These are phyloP conservation scores for Callospermophilus lateralis DNA, from an alignment of 2,113 vertebrate genomes.

Conservation along the genomic window DNA sequence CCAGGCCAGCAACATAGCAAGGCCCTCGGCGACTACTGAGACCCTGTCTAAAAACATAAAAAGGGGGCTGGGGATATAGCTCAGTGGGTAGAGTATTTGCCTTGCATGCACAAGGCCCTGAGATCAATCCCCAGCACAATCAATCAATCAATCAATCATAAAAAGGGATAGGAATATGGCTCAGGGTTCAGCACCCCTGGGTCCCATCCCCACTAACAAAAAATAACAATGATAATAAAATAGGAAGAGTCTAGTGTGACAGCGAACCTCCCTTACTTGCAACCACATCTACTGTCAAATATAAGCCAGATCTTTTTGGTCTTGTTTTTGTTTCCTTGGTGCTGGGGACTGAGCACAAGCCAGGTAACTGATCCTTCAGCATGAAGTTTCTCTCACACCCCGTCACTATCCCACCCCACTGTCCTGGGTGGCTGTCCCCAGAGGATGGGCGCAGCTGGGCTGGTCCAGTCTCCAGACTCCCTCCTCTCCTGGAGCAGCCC, in stretches of 20 bases:
- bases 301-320: neutral
- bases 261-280: neutral
- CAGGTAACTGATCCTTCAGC: neutral
- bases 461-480: neutral
- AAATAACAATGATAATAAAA: neutral
- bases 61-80: no score
- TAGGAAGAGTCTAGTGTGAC: neutral
- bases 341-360: neutral
- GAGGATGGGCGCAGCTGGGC: accelerated
- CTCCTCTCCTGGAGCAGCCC: neutral
- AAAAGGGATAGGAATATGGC: neutral
- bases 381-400: neutral
- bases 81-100: no score
- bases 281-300: neutral
- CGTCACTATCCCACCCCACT: no score
- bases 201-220: neutral
- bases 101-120: no score
- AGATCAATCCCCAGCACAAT: no score
- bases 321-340: neutral
- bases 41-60: neutral
- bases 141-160: neutral
- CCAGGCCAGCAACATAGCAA: neutral
- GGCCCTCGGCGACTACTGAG: neutral
- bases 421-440: accelerated
- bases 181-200: neutral